Evolutionary conservation across 1,140 invertebrate species (phyloP).

Genomic region (Ooceraea biroi): DNA sequence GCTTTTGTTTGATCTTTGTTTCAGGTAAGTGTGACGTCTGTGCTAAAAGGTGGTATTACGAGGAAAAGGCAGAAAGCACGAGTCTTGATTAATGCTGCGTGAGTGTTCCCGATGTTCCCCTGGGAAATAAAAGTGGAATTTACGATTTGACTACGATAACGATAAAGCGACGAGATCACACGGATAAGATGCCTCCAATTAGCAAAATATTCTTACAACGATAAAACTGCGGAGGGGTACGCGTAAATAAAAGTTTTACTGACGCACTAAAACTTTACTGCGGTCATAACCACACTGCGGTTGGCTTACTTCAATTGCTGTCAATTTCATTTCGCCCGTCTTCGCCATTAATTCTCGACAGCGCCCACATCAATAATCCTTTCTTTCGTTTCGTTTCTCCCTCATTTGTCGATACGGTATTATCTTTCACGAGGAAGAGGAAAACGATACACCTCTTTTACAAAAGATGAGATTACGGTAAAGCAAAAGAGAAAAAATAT

Average conservation of each 20-base stretch:
- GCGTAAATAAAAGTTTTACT: slow-evolving; percentile 71
- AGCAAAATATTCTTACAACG: slow-evolving; percentile 57
- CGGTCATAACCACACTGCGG: slow-evolving; percentile 60
- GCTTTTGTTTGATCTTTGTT: slow-evolving; percentile 57
- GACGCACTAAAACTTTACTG: slow-evolving; percentile 70
- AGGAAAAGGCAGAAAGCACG: neutral
- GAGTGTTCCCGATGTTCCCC: slow-evolving; percentile 4
- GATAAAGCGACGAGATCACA: slow-evolving; percentile 32
- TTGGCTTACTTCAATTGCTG: slow-evolving; percentile 70
- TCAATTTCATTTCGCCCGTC: slow-evolving; percentile 63
- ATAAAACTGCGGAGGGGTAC: neutral
- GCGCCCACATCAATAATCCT: slow-evolving; percentile 26
- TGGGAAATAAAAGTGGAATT: slow-evolving; percentile 35
- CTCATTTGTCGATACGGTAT: neutral
- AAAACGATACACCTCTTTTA: neutral
- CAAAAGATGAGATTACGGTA: no score
- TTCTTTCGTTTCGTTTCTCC: neutral
- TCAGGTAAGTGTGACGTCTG: slow-evolving; percentile 64
- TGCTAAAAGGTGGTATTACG: neutral
- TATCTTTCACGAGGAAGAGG: neutral
- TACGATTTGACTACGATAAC: slow-evolving; percentile 35
- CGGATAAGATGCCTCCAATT: slow-evolving; percentile 45
- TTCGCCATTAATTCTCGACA: slow-evolving; percentile 65
- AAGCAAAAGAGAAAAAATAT: neutral
- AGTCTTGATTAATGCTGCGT: neutral